phyloP scores from a whole-genome alignment of 2,888 invertebrate species.

The Gibbula magus region DNA sequence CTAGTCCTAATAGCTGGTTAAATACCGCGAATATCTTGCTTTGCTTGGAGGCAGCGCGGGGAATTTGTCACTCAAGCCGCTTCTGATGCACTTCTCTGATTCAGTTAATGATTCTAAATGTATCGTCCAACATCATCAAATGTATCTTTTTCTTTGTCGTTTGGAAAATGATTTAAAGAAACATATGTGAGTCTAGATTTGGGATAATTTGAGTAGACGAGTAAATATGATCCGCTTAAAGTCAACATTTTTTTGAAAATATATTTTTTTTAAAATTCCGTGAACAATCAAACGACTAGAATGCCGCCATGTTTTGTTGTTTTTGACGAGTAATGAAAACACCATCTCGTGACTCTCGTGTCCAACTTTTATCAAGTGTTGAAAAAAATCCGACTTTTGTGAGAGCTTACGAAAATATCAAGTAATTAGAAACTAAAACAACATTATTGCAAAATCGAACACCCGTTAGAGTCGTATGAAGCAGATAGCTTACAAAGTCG shows the following conservation, averaged over 20 bases:
- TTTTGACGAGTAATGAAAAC: not conserved
- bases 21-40: not conserved
- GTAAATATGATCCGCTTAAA: too few species aligned
- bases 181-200: too few species aligned
- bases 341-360: not conserved
- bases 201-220: too few species aligned
- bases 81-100: not conserved
- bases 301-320: not conserved
- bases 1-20: not conserved
- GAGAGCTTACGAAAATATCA: not conserved
- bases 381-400: not conserved
- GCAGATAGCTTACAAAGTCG: not conserved
- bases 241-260: too few species aligned
- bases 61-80: not conserved
- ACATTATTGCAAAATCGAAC: not conserved
- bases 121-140: too few species aligned
- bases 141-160: too few species aligned
- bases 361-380: not conserved
- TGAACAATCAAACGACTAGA: too few species aligned
- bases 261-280: too few species aligned
- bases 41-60: not conserved
- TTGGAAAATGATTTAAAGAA: too few species aligned
- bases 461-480: not conserved
- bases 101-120: not conserved
- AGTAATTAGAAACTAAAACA: slow-evolving; percentile 7